A percentile compares a stretch with the other conserved stretches of the same genome.
Evolutionary conservation across 2,888 invertebrate genomes (phyloP).

Genomic region (Caenorhabditis sulstoni): DNA sequence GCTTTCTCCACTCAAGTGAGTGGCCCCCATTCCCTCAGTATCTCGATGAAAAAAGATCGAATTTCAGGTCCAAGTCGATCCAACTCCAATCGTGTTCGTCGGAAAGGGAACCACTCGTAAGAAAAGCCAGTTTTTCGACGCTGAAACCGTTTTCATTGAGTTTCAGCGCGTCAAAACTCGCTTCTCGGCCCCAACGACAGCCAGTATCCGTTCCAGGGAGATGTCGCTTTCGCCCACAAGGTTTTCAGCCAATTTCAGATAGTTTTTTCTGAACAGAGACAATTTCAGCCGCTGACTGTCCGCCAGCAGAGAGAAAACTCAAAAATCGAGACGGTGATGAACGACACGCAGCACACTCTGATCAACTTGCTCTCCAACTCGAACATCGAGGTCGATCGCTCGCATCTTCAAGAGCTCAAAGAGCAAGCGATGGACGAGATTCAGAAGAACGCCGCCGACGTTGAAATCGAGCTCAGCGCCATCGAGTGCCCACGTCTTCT

Average conservation of each 20-base stretch:
- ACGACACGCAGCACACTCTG: conserved; percentile 37
- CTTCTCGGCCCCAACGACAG: conserved; percentile 69
- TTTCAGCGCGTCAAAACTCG: conserved; percentile 66
- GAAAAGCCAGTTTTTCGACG: neutral
- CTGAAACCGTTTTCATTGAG: conserved; percentile 1
- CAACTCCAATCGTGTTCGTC: conserved; percentile 49
- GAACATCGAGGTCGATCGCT: conserved; percentile 41
- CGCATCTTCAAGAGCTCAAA: conserved; percentile 41
- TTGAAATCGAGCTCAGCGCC: conserved; percentile 63
- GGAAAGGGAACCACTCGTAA: conserved; percentile 59
- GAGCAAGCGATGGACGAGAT: conserved; percentile 55
- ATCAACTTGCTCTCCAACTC: conserved; percentile 33
- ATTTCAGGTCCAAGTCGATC: conserved; percentile 30
- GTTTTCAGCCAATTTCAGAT: conserved; percentile 3
- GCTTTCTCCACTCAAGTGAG: conserved; percentile 64
- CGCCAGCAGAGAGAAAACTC: conserved; percentile 31
- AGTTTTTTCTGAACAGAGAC: neutral
- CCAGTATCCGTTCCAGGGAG: conserved; percentile 70
- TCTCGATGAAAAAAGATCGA: too few relatives aligned
- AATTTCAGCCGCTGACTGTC: conserved; percentile 27
- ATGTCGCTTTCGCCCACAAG: conserved; percentile 57
- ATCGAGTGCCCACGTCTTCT: conserved; percentile 66
- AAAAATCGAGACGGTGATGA: conserved; percentile 34
- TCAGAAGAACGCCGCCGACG: conserved; percentile 62
- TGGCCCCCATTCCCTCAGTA: too few relatives aligned